Percentiles rank a stretch among this genome's conserved stretches.
Evolutionary conservation across 1,140 invertebrate species (phyloP).

Genomic region (Lucilia sericata): DNA sequence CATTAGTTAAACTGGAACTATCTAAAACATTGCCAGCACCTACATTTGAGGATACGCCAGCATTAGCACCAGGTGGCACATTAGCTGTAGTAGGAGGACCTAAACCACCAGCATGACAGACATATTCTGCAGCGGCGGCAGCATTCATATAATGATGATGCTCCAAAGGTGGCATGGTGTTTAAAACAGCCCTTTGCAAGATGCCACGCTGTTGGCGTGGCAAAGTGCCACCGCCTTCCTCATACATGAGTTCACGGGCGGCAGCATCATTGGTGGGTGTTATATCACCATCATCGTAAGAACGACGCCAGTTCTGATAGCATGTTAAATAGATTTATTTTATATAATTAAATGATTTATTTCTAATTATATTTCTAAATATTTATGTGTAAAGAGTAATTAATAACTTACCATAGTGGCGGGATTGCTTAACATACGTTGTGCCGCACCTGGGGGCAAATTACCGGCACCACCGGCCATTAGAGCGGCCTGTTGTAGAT

Average conservation of each 20-base stretch:
- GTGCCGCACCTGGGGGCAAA: slow-evolving; percentile 34
- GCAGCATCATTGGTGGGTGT: slow-evolving; percentile 85
- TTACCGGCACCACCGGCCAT: slow-evolving; percentile 52
- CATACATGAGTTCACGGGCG: slow-evolving; percentile 70
- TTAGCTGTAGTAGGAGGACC: slow-evolving; percentile 32
- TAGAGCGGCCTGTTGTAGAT: slow-evolving; percentile 57
- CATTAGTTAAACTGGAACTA: slow-evolving; percentile 44
- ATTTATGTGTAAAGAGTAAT: too few species aligned
- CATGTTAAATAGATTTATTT: too few species aligned
- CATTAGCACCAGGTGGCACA: not conserved
- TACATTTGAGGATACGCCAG: slow-evolving; percentile 42
- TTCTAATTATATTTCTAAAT: not conserved
- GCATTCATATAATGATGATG: slow-evolving; percentile 66
- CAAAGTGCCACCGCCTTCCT: slow-evolving; percentile 81
- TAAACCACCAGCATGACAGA: slow-evolving; percentile 53
- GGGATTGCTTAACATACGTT: slow-evolving; percentile 63
- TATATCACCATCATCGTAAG: slow-evolving; percentile 89
- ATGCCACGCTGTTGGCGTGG: slow-evolving; percentile 79
- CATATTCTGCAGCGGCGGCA: slow-evolving; percentile 63
- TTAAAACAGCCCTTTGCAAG: slow-evolving; percentile 62
- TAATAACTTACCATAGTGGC: slow-evolving; percentile 53
- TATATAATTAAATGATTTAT: not conserved
- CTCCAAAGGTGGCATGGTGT: slow-evolving; percentile 64
- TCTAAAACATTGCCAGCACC: slow-evolving; percentile 42
- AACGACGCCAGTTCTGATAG: slow-evolving; percentile 76